Base-by-base conservation (phyloP, 2,888 invertebrate species). In the Prenolepis imparis region DNA sequence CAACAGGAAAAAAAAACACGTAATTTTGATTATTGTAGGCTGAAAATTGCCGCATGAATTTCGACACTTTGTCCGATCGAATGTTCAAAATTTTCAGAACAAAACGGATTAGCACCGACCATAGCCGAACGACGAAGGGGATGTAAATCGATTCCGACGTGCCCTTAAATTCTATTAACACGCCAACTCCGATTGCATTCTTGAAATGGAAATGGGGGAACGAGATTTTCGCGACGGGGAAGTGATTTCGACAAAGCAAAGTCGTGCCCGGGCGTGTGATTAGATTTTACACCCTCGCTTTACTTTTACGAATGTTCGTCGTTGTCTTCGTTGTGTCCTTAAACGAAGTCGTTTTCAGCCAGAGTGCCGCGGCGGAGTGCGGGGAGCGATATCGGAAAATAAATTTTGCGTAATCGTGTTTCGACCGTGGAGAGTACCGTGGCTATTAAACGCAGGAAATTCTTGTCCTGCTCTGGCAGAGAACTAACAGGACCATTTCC, bases 21-120 rank as follows among this genome's bases (percentile, higher is more conserved):
- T 15, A 36, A 12, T 32, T 48, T 59, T 72, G 59, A 36, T 44
- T 18, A 24, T 70, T 41, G 59, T 36, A 28, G 28, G 32, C 21
- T 72, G 44, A 12, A 15, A 80, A 72, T 80, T 72, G n/a, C 15
- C 72, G 36, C 4, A 36, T 72, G 72, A 72, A 72, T 80, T 80
- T 80, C 78, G 72, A 80, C 78, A 72, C 59, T 72, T 80, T 24
- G 32, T 6, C 41, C 72, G 59, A 61, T 15, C 21, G 72, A 80
- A 67, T 80, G 67, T 67, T n/a, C 73, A 74, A 86, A 80, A 77
- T 74, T 84, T 52, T 64, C 82, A 64, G 83, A 3, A 89, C 83
- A 88, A 88, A 90, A 89, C 83, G 88, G 88, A 89, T 89, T 89
- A 89, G 82, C 68, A 44, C 21, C 64, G 82, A 81, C 80, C 82